Base-by-base conservation (phyloP, 2,888 invertebrate species). In the Choristoneura rosaceana region DNA sequence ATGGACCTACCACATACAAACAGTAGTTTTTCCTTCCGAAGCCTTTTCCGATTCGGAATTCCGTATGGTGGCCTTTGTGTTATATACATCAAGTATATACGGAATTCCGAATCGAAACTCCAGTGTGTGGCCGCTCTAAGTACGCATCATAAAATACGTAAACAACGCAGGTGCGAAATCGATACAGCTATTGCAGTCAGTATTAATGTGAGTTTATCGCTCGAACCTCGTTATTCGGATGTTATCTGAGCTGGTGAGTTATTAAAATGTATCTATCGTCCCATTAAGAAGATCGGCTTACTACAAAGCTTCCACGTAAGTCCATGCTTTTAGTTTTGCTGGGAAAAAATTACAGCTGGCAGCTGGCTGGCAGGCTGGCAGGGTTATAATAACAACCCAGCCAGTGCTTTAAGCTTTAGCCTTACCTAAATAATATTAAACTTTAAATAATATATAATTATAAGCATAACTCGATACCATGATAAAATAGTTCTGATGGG, bases 241-340 rank as follows among this genome's bases (percentile, higher is more conserved):
- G 70, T 60, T 66, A 71, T 71, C 70, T 8, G 66, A 65, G 59
- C 33, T 41, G 52, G 41, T 66, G 66, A 66, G 66, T 60, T 71
- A 52, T 34, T 71, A 70, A 69, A 58, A 59, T 58, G 64, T 70
- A 59, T 64, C 70, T 70, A 64, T 45, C 52, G n/a, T 50, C 17
- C 7, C 25, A 15, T 25, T 45, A 55, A 33, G 55, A 41, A 38
- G 34, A 64, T 45, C 64, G 5, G 34, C 58, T 17, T 43, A n/a
- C 52, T 58, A 33, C 60, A 10, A 58, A 45, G 43, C 45, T 58
- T 8, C 64, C 45, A 47, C 58, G 58, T 58, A 47, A 62, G 43
- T 14, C 34, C n/a, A 43, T 17, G 50, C 12, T 59, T 59, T n/a
- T 58, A 61, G 17, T 61, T 17, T 38, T 2, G 3, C 17, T n/a